Percentiles rank a stretch among this genome's conserved stretches.
Conservation (phyloP, 2,888 invertebrate species). For the Allygus modestus region DNA sequence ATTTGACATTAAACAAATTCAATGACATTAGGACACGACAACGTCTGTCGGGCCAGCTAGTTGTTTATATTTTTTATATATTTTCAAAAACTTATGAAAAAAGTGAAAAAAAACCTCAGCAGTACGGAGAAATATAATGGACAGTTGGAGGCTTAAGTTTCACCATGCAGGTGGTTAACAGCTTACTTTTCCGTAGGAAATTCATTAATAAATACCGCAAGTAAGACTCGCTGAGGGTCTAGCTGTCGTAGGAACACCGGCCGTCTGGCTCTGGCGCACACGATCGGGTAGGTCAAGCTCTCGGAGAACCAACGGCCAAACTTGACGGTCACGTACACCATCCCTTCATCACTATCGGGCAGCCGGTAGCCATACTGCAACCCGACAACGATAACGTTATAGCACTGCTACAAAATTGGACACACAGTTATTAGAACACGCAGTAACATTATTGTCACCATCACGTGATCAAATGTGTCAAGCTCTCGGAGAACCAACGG, state of each 20-base stretch:
- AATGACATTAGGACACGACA: no score
- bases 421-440: neutral
- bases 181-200: no score
- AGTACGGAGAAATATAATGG: no score
- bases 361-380: constrained; percentile 67
- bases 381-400: neutral
- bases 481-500: constrained; percentile 47
- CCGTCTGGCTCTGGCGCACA: constrained; percentile 60
- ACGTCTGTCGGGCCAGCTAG: no score
- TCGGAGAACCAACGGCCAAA: constrained; percentile 62
- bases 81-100: no score
- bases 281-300: constrained; percentile 64
- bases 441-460: no score
- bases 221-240: constrained; percentile 49
- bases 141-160: no score
- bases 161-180: no score
- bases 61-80: no score
- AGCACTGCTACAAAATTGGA: no score
- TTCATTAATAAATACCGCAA: neutral
- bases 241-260: constrained; percentile 54
- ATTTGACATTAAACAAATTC: no score
- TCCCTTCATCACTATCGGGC: constrained; percentile 63
- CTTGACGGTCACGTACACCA: constrained; percentile 65
- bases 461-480: constrained; percentile 65
- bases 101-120: no score